Conservation (phyloP, 2,113 vertebrate species). For the Oenanthe melanoleuca region DNA sequence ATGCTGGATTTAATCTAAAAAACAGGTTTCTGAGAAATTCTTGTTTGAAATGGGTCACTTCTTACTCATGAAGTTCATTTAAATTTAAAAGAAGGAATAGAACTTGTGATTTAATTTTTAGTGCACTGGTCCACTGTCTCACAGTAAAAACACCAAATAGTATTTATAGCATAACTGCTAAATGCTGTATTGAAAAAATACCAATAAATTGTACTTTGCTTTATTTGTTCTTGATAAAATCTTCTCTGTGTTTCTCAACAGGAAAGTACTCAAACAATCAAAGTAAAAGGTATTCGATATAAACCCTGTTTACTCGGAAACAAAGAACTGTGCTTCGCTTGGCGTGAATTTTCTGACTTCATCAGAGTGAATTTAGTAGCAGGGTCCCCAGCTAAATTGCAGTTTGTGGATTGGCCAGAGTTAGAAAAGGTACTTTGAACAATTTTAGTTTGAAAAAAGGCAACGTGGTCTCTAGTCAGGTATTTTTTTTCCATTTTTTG, state of each 20-base stretch:
- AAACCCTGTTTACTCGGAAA: slow-evolving; percentile 75
- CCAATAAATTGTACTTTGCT: not conserved
- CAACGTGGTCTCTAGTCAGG: not conserved
- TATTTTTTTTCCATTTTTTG: not conserved
- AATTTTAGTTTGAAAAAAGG: not conserved
- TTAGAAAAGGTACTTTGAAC: slow-evolving; percentile 72
- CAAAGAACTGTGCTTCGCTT: slow-evolving; percentile 86
- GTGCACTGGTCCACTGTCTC: not conserved
- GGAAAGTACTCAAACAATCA: slow-evolving; percentile 76
- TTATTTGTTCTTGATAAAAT: not conserved
- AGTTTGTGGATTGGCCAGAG: slow-evolving; percentile 78
- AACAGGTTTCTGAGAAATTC: not conserved
- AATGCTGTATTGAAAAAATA: not conserved
- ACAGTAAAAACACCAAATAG: not conserved
- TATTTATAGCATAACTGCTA: not conserved
- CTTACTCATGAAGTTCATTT: not conserved
- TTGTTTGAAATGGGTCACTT: not conserved
- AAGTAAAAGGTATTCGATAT: slow-evolving; percentile 81
- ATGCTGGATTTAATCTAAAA: not conserved
- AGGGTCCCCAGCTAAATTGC: slow-evolving; percentile 82
- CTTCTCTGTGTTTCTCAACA: slow-evolving; percentile 60
- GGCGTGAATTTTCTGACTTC: slow-evolving; percentile 77
- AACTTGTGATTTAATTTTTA: not conserved
- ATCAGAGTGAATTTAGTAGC: slow-evolving; percentile 79
- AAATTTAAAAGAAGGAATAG: not conserved